Percentiles rank a stretch among this genome's conserved stretches.
Conservation (phyloP, 1,140 invertebrate genomes). For the Drosophila pseudoananassae region DNA sequence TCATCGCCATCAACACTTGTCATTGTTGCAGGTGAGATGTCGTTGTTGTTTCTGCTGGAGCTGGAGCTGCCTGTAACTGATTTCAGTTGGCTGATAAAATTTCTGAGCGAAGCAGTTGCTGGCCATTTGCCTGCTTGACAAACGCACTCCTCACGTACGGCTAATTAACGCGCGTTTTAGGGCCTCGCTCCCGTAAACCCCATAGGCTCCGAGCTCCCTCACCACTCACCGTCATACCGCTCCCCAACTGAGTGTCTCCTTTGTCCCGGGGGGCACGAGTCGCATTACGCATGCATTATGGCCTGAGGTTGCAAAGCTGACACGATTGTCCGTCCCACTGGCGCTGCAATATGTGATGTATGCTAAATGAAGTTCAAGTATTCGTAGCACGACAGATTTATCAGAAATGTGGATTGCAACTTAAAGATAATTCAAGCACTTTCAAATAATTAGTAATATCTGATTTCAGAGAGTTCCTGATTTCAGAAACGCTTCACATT, state of each 20-base stretch:
- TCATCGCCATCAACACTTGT: conserved; percentile 63
- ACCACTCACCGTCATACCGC: neutral
- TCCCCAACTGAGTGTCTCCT: conserved; percentile 23
- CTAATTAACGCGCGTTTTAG: conserved; percentile 76
- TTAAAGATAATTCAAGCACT: neutral
- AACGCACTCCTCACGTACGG: conserved; percentile 76
- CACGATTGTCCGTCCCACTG: neutral
- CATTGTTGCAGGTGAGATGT: conserved; percentile 72
- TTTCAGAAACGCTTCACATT: too few species aligned
- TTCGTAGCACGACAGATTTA: neutral
- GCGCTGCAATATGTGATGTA: neutral
- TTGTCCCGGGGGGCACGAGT: conserved; percentile 34
- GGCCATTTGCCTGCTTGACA: conserved; percentile 59
- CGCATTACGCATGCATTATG: conserved; percentile 48
- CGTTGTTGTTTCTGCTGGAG: too few species aligned
- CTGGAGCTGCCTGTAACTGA: conserved; percentile 52
- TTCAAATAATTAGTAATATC: neutral
- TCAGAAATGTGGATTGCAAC: neutral
- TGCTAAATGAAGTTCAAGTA: conserved; percentile 5
- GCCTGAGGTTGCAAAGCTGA: conserved; percentile 12
- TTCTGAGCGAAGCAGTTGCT: conserved; percentile 37
- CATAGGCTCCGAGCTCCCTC: neutral
- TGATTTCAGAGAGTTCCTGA: neutral
- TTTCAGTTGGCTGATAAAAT: conserved; percentile 70
- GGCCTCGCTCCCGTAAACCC: conserved; percentile 36